Evolutionary conservation across 2,888 invertebrate species (phyloP).

Genomic region (Cyrtodaria siliqua): DNA sequence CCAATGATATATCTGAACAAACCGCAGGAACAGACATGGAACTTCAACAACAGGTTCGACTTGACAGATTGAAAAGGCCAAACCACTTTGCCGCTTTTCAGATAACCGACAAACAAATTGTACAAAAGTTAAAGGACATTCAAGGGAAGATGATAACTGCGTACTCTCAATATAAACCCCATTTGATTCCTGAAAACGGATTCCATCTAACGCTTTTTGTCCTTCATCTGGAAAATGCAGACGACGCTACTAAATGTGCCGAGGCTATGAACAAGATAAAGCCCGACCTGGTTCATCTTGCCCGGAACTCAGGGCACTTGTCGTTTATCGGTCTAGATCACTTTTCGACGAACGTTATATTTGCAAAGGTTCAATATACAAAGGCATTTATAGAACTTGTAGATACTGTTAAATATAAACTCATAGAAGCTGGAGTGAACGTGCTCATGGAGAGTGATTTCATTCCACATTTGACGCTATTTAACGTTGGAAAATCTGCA

Average conservation of each 20-base stretch:
- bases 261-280: constrained; percentile 68
- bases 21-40: neutral
- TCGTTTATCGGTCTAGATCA: constrained; percentile 79
- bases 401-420: constrained; percentile 73
- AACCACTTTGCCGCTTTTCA: constrained; percentile 84
- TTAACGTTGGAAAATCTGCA: constrained; percentile 83
- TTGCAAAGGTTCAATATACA: constrained; percentile 80
- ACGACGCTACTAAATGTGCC: constrained; percentile 72
- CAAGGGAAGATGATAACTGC: constrained; percentile 80
- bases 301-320: constrained; percentile 67
- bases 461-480: constrained; percentile 86
- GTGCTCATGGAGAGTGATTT: constrained; percentile 84
- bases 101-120: constrained; percentile 78
- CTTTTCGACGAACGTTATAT: constrained; percentile 85
- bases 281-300: constrained; percentile 62
- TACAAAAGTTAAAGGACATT: constrained; percentile 72
- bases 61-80: neutral
- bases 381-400: constrained; percentile 79
- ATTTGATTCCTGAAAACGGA: constrained; percentile 79
- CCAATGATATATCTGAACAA: no score
- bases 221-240: constrained; percentile 80
- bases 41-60: neutral
- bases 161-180: constrained; percentile 80
- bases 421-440: constrained; percentile 79
- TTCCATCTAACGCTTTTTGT: constrained; percentile 85